phyloP scores from a whole-genome alignment of 2,888 invertebrate species.

The Caenorhabditis wallacei region DNA sequence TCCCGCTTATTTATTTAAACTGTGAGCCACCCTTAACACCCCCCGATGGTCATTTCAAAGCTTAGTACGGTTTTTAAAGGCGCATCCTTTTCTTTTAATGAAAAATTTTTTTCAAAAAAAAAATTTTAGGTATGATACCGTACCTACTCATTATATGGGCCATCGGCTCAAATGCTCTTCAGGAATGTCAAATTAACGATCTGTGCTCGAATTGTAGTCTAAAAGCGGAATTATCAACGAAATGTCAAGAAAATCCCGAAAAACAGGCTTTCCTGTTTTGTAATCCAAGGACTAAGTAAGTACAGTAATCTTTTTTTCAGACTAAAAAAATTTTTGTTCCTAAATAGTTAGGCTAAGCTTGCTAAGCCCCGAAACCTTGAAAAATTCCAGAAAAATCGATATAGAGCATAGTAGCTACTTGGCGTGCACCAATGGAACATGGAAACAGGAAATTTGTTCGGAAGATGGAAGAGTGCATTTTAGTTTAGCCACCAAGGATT shows the following conservation, averaged over 20 bases:
- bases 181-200: conserved; percentile 48
- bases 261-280: conserved; percentile 69
- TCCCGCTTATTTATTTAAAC: background rate
- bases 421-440: conserved; percentile 61
- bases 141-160: conserved; percentile 25
- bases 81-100: background rate
- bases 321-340: too few species aligned
- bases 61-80: background rate
- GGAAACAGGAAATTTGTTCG: conserved; percentile 69
- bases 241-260: conserved; percentile 33
- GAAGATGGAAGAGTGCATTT: conserved; percentile 66
- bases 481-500: conserved; percentile 55
- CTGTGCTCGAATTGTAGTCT: conserved; percentile 48
- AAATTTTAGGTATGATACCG: conserved; percentile 53
- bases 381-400: conserved; percentile 67
- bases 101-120: background rate
- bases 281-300: conserved; percentile 73
- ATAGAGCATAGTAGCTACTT: conserved; percentile 68
- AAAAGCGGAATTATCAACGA: conserved; percentile 54
- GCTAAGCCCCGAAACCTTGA: background rate
- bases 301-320: background rate
- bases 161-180: conserved; percentile 14
- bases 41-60: background rate
- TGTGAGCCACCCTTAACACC: background rate
- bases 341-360: background rate